Evolutionary conservation across 2,888 invertebrate species (phyloP), one percentile per base, ranked within the genome.

Genomic region (Mythimna vitellina): DNA sequence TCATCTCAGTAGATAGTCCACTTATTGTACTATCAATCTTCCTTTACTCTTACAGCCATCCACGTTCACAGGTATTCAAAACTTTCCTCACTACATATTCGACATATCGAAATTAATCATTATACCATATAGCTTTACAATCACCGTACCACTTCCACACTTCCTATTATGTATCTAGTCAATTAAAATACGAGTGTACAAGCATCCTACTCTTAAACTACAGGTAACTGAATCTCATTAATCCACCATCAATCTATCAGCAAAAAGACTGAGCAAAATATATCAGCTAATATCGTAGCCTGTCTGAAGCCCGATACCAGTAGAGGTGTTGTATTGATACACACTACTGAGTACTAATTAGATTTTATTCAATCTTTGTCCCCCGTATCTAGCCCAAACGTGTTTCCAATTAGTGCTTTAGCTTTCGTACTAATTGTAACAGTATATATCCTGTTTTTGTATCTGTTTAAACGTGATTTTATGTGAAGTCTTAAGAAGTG

Each of bases 381-480:
- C 42, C 56, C 64, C n/a, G 29, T 77, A 80, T 80, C 80, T 73
- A 73, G 58, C 57, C 65, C 51, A 80, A 80, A 80, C 80, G 57
- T 77, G 80, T 80, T 80, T 70, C 70, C 80, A 80, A 80, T 80
- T 80, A 80, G 73, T 80, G 73, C 60, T 73, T 46, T 58, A 35
- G 58, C 61, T 73, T 68, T 65, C 58, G 61, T 51, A 65, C 77
- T 80, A 80, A 80, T 80, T 77, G 80, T 77, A 65, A 67, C 81
- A 69, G 61, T 22, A 42, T 66, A 67, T 42, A 78, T 78, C 76
- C 64, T 66, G 70, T 81, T 69, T 46, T 35, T 64, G 53, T 70
- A 73, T 65, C 65, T 61, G 20, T n/a, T n/a, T 63, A 49, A 68
- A 71, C 65, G 63, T 73, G 65, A 80, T 69, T 49, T 71, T 76